Conservation (phyloP, 1,140 invertebrate species). For the Hesperophylax magnus region DNA sequence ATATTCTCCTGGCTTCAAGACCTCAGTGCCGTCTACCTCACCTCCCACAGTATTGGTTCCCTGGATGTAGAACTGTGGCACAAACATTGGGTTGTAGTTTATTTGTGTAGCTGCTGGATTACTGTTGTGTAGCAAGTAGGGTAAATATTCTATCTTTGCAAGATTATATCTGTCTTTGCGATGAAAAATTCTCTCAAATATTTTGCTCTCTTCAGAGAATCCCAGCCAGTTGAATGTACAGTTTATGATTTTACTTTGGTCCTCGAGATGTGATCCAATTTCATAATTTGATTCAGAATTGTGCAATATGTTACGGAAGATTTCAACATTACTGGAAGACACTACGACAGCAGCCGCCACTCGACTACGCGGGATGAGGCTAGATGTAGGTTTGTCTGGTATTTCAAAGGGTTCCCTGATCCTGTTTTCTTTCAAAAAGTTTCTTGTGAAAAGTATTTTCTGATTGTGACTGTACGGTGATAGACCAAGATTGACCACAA, state of each 20-base stretch:
- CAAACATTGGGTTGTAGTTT: slow-evolving; percentile 79
- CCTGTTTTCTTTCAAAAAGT: slow-evolving; percentile 89
- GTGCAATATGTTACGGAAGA: slow-evolving; percentile 93
- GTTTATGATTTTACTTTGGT: slow-evolving; percentile 94
- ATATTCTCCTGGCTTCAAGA: slow-evolving; percentile 84
- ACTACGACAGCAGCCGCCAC: slow-evolving; percentile 93
- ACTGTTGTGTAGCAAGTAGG: slow-evolving; percentile 87
- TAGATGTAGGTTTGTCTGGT: slow-evolving; percentile 72
- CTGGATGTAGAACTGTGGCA: slow-evolving; percentile 81
- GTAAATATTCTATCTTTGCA: slow-evolving; percentile 88
- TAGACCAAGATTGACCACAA: slow-evolving; percentile 89
- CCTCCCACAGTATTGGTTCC: slow-evolving; percentile 84
- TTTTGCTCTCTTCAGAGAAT: slow-evolving; percentile 80
- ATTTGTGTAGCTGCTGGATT: slow-evolving; percentile 87
- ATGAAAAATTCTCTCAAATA: slow-evolving; percentile 89
- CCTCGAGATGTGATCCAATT: slow-evolving; percentile 94
- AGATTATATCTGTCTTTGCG: slow-evolving; percentile 93
- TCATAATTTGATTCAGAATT: slow-evolving; percentile 94
- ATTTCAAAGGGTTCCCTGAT: slow-evolving; percentile 90
- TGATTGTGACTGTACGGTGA: slow-evolving; percentile 89
- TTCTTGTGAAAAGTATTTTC: slow-evolving; percentile 88
- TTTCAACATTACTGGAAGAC: slow-evolving; percentile 90
- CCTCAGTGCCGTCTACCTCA: slow-evolving; percentile 90
- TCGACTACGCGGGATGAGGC: slow-evolving; percentile 86
- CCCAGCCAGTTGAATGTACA: slow-evolving; percentile 97